Conservation (phyloP, 1,140 invertebrate genomes). For the Drosophila setifemur region DNA sequence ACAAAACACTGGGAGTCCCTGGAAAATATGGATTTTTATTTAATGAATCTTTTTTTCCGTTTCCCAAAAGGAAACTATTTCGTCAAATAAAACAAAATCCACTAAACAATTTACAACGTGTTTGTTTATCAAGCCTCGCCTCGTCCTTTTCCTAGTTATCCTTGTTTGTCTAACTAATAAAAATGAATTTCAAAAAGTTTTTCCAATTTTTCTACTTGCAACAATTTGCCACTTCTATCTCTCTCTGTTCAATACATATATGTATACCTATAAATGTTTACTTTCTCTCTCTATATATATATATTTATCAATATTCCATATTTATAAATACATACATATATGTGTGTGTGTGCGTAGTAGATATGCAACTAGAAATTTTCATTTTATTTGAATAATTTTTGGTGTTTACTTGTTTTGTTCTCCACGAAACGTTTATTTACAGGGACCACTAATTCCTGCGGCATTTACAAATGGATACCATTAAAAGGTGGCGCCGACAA, state of each 20-base stretch:
- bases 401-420: constrained; percentile 73
- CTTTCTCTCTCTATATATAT: constrained; percentile 49
- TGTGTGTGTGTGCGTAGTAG: constrained; percentile 72
- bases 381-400: constrained; percentile 77
- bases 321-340: constrained; percentile 44
- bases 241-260: constrained; percentile 26
- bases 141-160: background rate
- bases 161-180: constrained; percentile 14
- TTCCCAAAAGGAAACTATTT: too few species aligned
- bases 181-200: background rate
- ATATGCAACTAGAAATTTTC: constrained; percentile 36
- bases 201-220: constrained; percentile 14
- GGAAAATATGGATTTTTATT: constrained; percentile 19
- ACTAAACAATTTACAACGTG: background rate
- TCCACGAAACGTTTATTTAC: constrained; percentile 81
- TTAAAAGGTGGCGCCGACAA: constrained; percentile 85
- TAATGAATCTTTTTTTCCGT: background rate
- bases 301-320: constrained; percentile 31
- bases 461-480: constrained; percentile 97
- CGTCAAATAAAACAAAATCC: too few species aligned
- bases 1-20: background rate
- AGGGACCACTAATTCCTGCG: constrained; percentile 95
- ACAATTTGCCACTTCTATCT: constrained; percentile 29
- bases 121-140: constrained; percentile 28
- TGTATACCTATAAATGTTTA: constrained; percentile 52